phyloP scores from a whole-genome alignment of 2,888 invertebrate genomes.

The Drosophila villosipedis region DNA sequence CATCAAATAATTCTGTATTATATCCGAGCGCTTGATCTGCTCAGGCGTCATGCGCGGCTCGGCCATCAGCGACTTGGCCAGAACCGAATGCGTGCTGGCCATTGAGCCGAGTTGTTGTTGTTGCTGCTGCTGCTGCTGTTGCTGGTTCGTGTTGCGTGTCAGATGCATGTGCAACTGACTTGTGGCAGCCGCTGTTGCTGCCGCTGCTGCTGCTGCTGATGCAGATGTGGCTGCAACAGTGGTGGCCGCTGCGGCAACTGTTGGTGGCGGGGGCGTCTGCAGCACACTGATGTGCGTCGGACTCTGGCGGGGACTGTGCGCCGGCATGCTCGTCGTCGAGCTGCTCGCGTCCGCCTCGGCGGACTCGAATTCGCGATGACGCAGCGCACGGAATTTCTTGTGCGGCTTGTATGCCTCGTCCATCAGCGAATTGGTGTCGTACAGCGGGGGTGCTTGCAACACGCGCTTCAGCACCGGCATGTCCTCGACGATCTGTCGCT shows the following conservation, averaged over 20 bases:
- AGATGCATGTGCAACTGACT: slow-evolving; percentile 86
- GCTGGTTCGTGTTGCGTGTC: slow-evolving; percentile 86
- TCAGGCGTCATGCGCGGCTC: slow-evolving; percentile 97
- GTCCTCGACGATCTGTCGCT: slow-evolving; percentile 90
- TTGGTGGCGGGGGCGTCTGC: slow-evolving; percentile 70
- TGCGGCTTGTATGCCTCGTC: slow-evolving; percentile 98
- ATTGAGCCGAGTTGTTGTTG: slow-evolving; percentile 85
- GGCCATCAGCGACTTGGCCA: slow-evolving; percentile 95
- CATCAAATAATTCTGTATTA: slow-evolving; percentile 96
- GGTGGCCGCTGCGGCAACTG: neutral
- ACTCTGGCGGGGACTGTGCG: slow-evolving; percentile 74
- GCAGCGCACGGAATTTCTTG: slow-evolving; percentile 95
- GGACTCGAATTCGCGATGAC: slow-evolving; percentile 91
- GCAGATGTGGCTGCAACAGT: slow-evolving; percentile 30
- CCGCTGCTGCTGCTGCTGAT: slow-evolving; percentile 81
- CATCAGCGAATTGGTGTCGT: slow-evolving; percentile 96
- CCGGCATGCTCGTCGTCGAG: slow-evolving; percentile 84
- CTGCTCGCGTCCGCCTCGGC: slow-evolving; percentile 88
- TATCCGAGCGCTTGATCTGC: slow-evolving; percentile 95
- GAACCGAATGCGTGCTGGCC: slow-evolving; percentile 94
- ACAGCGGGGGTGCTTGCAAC: slow-evolving; percentile 95
- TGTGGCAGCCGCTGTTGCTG: slow-evolving; percentile 72
- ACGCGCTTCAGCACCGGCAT: slow-evolving; percentile 97
- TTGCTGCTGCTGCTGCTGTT: slow-evolving; percentile 71
- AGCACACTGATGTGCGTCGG: slow-evolving; percentile 68